These are phyloP conservation scores for Sceloporus tristichus DNA, from an alignment of 2,113 vertebrate genomes.

Conservation along the genomic window DNA sequence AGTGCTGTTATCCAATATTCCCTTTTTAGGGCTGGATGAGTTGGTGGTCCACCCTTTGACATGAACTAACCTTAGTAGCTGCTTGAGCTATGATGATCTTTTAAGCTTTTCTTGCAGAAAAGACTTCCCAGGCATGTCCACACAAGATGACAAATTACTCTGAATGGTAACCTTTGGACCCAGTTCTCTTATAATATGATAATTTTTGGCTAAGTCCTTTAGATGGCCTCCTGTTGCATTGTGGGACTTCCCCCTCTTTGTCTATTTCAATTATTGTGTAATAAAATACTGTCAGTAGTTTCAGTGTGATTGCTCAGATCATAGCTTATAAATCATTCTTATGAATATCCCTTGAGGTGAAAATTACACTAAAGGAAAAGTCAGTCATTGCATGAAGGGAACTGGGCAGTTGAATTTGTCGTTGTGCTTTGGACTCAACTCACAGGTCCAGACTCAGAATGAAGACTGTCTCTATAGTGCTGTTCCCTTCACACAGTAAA, in stretches of 20 bases:
- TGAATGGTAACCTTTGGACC: slow-evolving; percentile 11
- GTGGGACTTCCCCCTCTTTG: not conserved
- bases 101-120: slow-evolving; percentile 4
- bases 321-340: not conserved
- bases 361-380: not conserved
- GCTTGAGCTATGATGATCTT: not conserved
- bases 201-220: slow-evolving; percentile 7
- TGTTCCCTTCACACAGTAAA: not conserved
- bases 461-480: not conserved
- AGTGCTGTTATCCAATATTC: not conserved
- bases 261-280: not conserved
- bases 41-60: slow-evolving; percentile 3
- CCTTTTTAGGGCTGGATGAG: not conserved
- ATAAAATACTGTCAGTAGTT: not conserved
- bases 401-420: not conserved
- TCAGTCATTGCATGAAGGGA: not conserved
- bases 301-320: not conserved
- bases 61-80: not conserved
- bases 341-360: not conserved
- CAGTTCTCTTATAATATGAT: not conserved
- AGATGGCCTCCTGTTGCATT: slow-evolving; percentile 6
- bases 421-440: not conserved
- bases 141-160: not conserved
- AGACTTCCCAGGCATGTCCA: not conserved
- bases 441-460: not conserved